Percentiles rank a stretch among this genome's conserved stretches.
phyloP scores from a whole-genome alignment of 2,888 invertebrate genomes.

The Suillia variegata region DNA sequence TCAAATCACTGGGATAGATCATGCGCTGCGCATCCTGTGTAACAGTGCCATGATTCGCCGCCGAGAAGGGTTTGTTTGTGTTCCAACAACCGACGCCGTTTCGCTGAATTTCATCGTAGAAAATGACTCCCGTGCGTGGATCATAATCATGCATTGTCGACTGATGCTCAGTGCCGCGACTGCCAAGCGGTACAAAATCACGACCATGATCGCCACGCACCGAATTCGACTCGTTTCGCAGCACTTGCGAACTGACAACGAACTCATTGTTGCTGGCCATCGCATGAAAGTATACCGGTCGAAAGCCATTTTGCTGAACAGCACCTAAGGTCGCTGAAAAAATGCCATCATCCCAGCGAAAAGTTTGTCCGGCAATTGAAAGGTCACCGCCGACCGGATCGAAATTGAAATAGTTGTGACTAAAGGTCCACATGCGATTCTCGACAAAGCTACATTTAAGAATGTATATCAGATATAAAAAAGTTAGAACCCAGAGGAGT shows the following conservation, averaged over 20 bases:
- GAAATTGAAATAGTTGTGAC: slow-evolving; percentile 76
- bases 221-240: slow-evolving; percentile 65
- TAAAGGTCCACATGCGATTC: slow-evolving; percentile 73
- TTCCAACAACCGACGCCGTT: slow-evolving; percentile 82
- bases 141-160: slow-evolving; percentile 74
- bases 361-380: slow-evolving; percentile 70
- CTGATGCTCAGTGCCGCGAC: slow-evolving; percentile 70
- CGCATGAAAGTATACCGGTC: slow-evolving; percentile 76
- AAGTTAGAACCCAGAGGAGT: too few relatives aligned
- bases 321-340: slow-evolving; percentile 73
- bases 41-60: slow-evolving; percentile 65
- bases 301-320: slow-evolving; percentile 63
- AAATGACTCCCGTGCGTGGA: slow-evolving; percentile 66
- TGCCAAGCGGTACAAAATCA: slow-evolving; percentile 68
- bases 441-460: slow-evolving; percentile 63
- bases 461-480: too few relatives aligned
- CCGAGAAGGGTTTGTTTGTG: slow-evolving; percentile 60
- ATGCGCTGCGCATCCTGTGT: slow-evolving; percentile 67
- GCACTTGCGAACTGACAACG: slow-evolving; percentile 69
- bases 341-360: slow-evolving; percentile 82
- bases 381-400: slow-evolving; percentile 74
- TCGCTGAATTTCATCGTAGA: slow-evolving; percentile 73
- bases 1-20: slow-evolving; percentile 75
- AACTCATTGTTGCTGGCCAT: slow-evolving; percentile 76
- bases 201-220: slow-evolving; percentile 64